Conservation (phyloP, 2,113 vertebrate genomes). For the Trogon melanurus region DNA sequence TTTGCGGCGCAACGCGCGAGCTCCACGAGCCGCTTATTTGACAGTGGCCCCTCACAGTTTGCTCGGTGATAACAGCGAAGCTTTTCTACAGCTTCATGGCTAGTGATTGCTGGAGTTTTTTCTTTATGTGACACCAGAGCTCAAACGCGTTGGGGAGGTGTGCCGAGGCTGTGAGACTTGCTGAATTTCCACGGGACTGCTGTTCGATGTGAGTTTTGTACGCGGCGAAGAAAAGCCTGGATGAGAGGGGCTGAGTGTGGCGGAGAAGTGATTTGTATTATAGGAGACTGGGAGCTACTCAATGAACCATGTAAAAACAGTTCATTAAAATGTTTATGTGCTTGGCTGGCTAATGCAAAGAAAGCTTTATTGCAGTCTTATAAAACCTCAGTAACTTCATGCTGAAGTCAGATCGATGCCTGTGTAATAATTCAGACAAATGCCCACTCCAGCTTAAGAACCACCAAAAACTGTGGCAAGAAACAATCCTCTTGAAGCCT, state of each 20-base stretch:
- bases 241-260: slow-evolving; percentile 12
- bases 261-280: slow-evolving; percentile 72
- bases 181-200: neutral
- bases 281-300: slow-evolving; percentile 72
- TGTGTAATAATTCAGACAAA: slow-evolving; percentile 50
- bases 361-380: slow-evolving; percentile 76
- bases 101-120: neutral
- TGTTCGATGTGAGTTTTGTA: slow-evolving; percentile 46
- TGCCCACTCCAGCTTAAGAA: neutral
- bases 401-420: slow-evolving; percentile 55
- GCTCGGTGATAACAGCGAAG: neutral
- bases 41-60: neutral
- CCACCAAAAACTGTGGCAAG: neutral
- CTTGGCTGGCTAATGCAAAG: slow-evolving; percentile 80
- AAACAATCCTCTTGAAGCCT: neutral
- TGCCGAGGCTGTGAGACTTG: neutral
- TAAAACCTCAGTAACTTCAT: slow-evolving; percentile 72
- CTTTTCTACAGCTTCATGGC: neutral
- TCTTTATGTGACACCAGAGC: neutral
- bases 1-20: neutral
- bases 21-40: neutral
- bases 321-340: slow-evolving; percentile 87
- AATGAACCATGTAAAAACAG: slow-evolving; percentile 82
- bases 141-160: neutral
- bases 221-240: slow-evolving; percentile 37